phyloP scores from a whole-genome alignment of 2,113 vertebrate species.

The Percina caprodes region DNA sequence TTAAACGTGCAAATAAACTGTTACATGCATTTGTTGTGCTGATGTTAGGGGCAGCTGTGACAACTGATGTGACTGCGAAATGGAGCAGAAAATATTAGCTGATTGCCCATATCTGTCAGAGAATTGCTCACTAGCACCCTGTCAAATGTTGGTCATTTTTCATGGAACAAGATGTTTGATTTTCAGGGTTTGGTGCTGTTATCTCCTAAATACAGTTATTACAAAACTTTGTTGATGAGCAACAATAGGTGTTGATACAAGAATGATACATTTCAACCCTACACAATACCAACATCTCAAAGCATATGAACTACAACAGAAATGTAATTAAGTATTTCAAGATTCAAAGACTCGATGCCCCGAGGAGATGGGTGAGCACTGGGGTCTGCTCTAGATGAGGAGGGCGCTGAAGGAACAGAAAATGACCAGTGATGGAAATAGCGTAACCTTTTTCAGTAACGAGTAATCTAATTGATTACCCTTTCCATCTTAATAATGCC shows the following conservation, averaged over 20 bases:
- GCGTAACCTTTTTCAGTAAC: too few species aligned
- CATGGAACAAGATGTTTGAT: constrained; percentile 14
- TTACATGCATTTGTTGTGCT: constrained; percentile 65
- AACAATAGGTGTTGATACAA: constrained; percentile 40
- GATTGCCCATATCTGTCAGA: constrained; percentile 56
- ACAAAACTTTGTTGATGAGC: constrained; percentile 25
- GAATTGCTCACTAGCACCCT: constrained; percentile 39
- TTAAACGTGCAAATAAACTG: constrained; percentile 59
- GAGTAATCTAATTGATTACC: too few species aligned
- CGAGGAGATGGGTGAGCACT: constrained; percentile 31
- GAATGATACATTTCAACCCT: constrained; percentile 34
- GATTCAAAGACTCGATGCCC: constrained; percentile 63
- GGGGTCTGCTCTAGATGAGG: constrained; percentile 45
- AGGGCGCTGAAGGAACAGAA: constrained; percentile 31
- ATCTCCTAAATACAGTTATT: constrained; percentile 18
- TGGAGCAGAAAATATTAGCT: constrained; percentile 73
- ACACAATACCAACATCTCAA: constrained; percentile 16
- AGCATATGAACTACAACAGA: constrained; percentile 52
- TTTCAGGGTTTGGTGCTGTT: constrained; percentile 9
- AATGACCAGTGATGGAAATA: background rate
- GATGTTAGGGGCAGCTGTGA: constrained; percentile 63
- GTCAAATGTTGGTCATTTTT: constrained; percentile 49
- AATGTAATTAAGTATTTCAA: constrained; percentile 66
- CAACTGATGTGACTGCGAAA: constrained; percentile 72
- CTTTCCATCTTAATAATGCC: too few species aligned